phyloP scores from a whole-genome alignment of 2,797 vertebrate species.

The Hydrolagus colliei region DNA sequence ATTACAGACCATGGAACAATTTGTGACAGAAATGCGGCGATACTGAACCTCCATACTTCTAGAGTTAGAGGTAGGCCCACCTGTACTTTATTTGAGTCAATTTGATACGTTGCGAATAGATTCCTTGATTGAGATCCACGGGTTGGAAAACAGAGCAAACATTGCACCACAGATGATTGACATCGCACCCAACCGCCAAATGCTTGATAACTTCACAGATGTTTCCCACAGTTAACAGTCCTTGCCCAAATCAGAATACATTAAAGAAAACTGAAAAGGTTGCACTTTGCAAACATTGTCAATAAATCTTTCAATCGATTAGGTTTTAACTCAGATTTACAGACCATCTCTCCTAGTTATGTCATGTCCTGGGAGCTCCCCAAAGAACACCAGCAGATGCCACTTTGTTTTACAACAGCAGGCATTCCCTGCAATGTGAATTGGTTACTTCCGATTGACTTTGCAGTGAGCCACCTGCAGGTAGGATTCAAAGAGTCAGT shows the following conservation, averaged over 20 bases:
- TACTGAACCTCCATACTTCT: too few species aligned
- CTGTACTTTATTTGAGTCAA: background rate
- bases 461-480: slow-evolving; percentile 15
- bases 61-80: background rate
- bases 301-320: slow-evolving; percentile 30
- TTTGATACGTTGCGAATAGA: background rate
- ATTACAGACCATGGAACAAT: too few species aligned
- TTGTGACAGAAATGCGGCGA: too few species aligned
- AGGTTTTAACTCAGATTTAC: slow-evolving; percentile 26
- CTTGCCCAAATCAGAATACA: background rate
- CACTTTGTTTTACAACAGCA: slow-evolving; percentile 22
- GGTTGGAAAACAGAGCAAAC: background rate
- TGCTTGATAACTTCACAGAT: background rate
- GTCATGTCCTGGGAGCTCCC: slow-evolving; percentile 20
- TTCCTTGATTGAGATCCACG: background rate
- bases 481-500: background rate
- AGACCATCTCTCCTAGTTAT: slow-evolving; percentile 16
- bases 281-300: slow-evolving; percentile 8
- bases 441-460: slow-evolving; percentile 4
- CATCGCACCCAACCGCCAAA: background rate
- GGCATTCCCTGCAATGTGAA: slow-evolving; percentile 25
- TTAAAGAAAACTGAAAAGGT: background rate
- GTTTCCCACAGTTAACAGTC: background rate
- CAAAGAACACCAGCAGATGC: slow-evolving; percentile 21
- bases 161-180: background rate